Base-by-base conservation (phyloP, 1,140 invertebrate species). In the Solen grandis region DNA sequence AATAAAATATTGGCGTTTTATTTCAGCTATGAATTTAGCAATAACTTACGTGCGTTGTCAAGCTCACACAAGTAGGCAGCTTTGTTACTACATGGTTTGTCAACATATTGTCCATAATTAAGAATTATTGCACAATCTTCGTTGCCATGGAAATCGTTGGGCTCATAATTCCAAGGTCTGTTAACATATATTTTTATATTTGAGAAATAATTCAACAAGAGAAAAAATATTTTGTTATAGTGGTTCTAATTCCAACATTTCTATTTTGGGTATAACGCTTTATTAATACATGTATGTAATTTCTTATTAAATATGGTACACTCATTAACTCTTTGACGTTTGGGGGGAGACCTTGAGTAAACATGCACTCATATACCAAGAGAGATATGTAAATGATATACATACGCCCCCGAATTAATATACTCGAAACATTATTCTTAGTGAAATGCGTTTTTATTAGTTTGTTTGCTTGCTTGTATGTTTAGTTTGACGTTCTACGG, bases 121-220 rank as follows among this genome's bases (percentile, higher is more conserved):
- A 29, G 8, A 1, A 74, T 16, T 1, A 27, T 50, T 1, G 19
- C 72, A 38, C 72, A 74, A 35, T 74, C 72, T 29, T 74, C 72
- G 3, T 62, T 14, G 1, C 72, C 72, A n/a, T n/a, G 1, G 19
- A 29, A 74, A 29, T 74, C 59, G 54, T 74, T 74, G 25, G 72
- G 72, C 33, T 74, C 72, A 13, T 22, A 19, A 36, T 74, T 74
- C 72, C 72, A 74, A 10, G 72, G 22, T 36, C 72, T 74, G 22
- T 25, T 14, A 38, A 46, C 41, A 46, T 46, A 10, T 46, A 46
- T 10, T 46, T 19, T 19, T 46, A 46, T 10, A 46, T 46, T 46
- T 46, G 8, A 46, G 8, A 46, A 8, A 46, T 10, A 46, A n/a
- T n/a, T n/a, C n/a, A 46, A 46, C 19, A 46, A 8, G 41, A 46